Evolutionary conservation across 1,140 invertebrate species (phyloP).

Genomic region (Caerostris darwini): DNA sequence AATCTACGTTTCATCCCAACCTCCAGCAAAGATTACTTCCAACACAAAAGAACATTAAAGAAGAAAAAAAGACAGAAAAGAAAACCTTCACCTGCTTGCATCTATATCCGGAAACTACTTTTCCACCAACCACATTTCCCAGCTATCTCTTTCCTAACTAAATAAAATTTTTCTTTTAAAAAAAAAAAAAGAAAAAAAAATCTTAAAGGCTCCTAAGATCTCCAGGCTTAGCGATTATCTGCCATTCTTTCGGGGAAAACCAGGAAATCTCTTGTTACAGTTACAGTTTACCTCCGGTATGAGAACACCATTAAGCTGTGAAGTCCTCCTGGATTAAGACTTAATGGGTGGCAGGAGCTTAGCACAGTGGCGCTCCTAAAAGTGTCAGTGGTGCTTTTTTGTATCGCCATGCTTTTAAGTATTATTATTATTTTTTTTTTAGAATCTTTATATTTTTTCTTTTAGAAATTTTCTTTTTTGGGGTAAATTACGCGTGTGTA

Average conservation of each 20-base stretch:
- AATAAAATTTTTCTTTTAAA: slow-evolving; percentile 37
- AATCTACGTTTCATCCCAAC: neutral
- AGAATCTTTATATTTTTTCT: neutral
- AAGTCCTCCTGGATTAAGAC: slow-evolving; percentile 67
- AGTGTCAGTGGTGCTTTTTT: slow-evolving; percentile 14
- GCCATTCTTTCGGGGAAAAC: slow-evolving; percentile 46
- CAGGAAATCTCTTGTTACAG: slow-evolving; percentile 74
- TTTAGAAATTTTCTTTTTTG: neutral
- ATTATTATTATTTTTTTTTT: slow-evolving; percentile 1
- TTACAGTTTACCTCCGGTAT: slow-evolving; percentile 23
- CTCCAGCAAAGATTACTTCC: neutral
- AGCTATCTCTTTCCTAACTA: neutral
- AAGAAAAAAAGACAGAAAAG: neutral
- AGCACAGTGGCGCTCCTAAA: slow-evolving; percentile 37
- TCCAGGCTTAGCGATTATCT: slow-evolving; percentile 49
- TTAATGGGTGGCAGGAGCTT: slow-evolving; percentile 64
- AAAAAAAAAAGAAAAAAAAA: slow-evolving; percentile 30
- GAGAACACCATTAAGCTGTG: slow-evolving; percentile 63
- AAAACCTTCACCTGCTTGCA: neutral
- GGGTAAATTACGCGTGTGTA: neutral
- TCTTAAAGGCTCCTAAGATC: neutral
- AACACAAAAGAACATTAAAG: neutral
- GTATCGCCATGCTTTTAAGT: neutral
- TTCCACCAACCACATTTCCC: neutral
- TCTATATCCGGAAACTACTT: slow-evolving; percentile 13